Evolutionary conservation across 1,140 invertebrate species (phyloP), one percentile per base, ranked within the genome.

Genomic region (Drosophila tristis): DNA sequence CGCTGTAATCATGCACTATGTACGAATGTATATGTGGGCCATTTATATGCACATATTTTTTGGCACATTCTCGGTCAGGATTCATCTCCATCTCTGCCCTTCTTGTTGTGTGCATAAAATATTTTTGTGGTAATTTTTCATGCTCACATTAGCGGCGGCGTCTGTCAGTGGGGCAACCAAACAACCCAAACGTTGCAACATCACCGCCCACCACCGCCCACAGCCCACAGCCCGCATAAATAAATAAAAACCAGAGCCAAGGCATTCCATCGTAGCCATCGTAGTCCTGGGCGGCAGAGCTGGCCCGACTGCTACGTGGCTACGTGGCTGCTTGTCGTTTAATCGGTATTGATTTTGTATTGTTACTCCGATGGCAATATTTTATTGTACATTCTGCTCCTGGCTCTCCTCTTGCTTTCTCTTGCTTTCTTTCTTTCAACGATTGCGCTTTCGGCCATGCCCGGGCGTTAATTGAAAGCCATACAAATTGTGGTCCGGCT

Each of bases 401-500:
- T 39, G 35, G 35, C 35, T 39, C 3, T 39, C 35, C 35, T 39
- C 58, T 76, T 55, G 72, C 64, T 55, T 54, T 16, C 35, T 39
- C 23, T 25, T 3, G 23, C 35, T 4, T 5, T 11, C 35, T 39
- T 39, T 39, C 57, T 65, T 63, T 64, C n/a, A 55, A 26, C 45
- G 26, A 50, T 25, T 80, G 61, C 35, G 62, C 65, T 61, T 49
- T 45, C 73, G 35, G 47, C 43, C 59, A 67, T 42, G 53, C 48
- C 35, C 44, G 13, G 44, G 79, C 82, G 84, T 81, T 87, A 87
- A 87, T 87, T 87, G 84, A 87, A 87, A 89, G 84, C 82, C 82
- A 87, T 87, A 87, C 82, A 87, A 87, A 87, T 82, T 78, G 84
- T 80, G 35, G 49, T n/a, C 25, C 70, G 70, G 66, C 82, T 79